phyloP scores from a whole-genome alignment of 2,888 invertebrate species.

The Epinotia demarniana region DNA sequence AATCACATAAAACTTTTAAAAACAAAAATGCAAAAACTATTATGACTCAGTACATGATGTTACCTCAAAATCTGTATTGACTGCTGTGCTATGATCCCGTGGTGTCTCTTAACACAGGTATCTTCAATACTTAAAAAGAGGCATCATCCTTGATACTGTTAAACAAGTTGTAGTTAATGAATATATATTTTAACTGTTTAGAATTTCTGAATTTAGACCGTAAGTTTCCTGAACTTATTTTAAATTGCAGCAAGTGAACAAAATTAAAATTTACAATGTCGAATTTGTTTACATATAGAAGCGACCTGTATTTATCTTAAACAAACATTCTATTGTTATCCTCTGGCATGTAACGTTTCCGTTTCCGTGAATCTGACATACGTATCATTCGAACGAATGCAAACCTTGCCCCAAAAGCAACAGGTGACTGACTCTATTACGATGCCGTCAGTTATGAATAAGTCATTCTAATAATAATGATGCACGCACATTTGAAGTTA shows the following conservation, averaged over 20 bases:
- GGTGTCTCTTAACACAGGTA: too few relatives aligned
- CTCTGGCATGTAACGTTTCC: background rate
- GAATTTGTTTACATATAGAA: background rate
- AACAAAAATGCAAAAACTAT: too few relatives aligned
- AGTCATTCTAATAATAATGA: slow-evolving; percentile 37
- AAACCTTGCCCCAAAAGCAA: slow-evolving; percentile 25
- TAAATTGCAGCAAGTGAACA: background rate
- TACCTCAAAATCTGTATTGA: too few relatives aligned
- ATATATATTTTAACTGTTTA: too few relatives aligned
- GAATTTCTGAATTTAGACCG: too few relatives aligned
- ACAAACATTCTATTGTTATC: slow-evolving; percentile 5
- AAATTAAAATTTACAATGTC: background rate
- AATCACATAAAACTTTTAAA: too few relatives aligned
- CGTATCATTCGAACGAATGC: slow-evolving; percentile 2
- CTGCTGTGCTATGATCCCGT: too few relatives aligned
- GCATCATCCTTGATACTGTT: too few relatives aligned
- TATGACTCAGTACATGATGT: too few relatives aligned
- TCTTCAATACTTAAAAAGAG: too few relatives aligned
- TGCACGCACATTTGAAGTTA: slow-evolving; percentile 2
- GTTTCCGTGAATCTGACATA: background rate
- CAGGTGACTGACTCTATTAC: slow-evolving; percentile 22
- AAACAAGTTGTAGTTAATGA: too few relatives aligned
- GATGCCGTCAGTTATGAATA: slow-evolving; percentile 34
- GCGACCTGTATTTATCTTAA: background rate
- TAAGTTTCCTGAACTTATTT: too few relatives aligned